phyloP scores from a whole-genome alignment of 2,113 vertebrate genomes.

The Apodemus speciosus region DNA sequence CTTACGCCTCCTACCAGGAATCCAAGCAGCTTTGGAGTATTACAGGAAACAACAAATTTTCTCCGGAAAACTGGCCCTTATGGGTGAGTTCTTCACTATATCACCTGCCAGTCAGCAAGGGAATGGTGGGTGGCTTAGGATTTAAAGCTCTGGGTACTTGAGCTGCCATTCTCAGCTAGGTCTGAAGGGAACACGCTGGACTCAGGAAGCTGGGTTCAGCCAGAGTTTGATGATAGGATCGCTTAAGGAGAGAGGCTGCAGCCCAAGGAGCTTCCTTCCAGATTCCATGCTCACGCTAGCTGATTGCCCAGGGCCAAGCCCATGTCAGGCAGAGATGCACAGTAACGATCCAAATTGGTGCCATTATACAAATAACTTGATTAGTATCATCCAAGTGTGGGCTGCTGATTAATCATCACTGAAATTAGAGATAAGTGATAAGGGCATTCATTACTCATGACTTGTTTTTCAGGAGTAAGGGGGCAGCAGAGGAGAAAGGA shows the following conservation, averaged over 20 bases:
- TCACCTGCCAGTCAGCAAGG: constrained; percentile 51
- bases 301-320: not conserved
- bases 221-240: not conserved
- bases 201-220: not conserved
- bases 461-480: constrained; percentile 32
- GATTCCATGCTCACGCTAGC: not conserved
- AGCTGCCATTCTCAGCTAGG: not conserved
- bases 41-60: constrained; percentile 74
- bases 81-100: constrained; percentile 58
- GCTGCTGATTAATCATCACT: constrained; percentile 50
- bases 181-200: not conserved
- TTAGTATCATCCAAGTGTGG: constrained; percentile 33
- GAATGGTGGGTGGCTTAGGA: not conserved
- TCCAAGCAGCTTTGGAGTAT: constrained; percentile 64
- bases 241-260: not conserved
- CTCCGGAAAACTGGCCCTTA: constrained; percentile 70
- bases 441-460: not conserved
- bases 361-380: constrained; percentile 61
- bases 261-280: constrained; percentile 4
- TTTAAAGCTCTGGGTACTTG: constrained; percentile 1
- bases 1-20: constrained; percentile 68
- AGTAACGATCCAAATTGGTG: not conserved
- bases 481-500: not conserved
- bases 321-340: not conserved
- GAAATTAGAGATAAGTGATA: constrained; percentile 39